These are phyloP conservation scores for Eurystomus glaucurus DNA, from an alignment of 2,797 vertebrate species.

Conservation along the genomic window DNA sequence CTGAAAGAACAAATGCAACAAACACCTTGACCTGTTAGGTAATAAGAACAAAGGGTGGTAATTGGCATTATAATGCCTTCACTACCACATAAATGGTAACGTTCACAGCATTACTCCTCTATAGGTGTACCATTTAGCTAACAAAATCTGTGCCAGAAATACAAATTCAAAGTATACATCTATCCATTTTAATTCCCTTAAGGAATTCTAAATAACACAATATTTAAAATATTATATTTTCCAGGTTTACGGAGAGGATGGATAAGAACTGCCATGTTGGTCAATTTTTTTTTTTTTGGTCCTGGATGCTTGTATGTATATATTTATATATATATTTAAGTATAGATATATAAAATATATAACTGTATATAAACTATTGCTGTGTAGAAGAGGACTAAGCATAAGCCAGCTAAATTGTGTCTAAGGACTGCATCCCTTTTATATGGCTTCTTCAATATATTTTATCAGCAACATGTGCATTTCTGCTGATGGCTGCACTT, in stretches of 20 bases:
- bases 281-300: not conserved
- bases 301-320: not conserved
- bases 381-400: not conserved
- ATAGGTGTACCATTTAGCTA: not conserved
- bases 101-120: not conserved
- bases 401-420: not conserved
- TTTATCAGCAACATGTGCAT: not conserved
- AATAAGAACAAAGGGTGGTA: not conserved
- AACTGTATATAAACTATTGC: not conserved
- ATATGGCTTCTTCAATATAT: not conserved
- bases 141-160: not conserved
- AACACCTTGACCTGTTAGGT: not conserved
- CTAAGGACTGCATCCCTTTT: not conserved
- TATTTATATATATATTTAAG: not conserved
- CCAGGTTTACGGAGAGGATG: not conserved
- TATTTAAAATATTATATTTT: not conserved
- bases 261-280: not conserved
- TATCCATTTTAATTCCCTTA: not conserved
- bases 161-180: not conserved
- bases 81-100: not conserved
- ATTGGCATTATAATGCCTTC: not conserved
- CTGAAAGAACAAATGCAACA: not conserved
- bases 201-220: not conserved
- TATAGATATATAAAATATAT: not conserved
- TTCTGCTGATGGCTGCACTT: conserved; percentile 65